Conservation (phyloP, 2,797 vertebrate species). For the Merluccius polli region DNA sequence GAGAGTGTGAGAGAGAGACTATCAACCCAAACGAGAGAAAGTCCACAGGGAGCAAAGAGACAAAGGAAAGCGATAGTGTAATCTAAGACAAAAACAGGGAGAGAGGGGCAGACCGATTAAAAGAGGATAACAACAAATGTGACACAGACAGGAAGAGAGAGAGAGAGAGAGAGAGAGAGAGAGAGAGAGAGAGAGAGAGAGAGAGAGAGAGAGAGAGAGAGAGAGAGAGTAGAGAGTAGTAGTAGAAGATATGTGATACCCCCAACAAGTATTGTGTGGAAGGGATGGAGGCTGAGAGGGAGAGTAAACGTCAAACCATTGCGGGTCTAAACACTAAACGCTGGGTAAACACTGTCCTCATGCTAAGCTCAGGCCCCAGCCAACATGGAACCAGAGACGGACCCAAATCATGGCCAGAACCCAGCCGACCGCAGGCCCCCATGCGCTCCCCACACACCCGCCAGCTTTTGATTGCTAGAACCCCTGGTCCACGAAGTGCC, state of each 20-base stretch:
- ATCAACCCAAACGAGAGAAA: too few species aligned
- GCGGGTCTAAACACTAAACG: constrained; percentile 26
- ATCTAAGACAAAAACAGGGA: not conserved
- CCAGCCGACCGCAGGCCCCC: constrained; percentile 31
- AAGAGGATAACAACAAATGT: not conserved
- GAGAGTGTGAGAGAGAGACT: constrained; percentile 11
- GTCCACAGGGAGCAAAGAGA: not conserved
- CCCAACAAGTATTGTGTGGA: constrained; percentile 3
- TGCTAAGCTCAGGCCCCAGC: constrained; percentile 46
- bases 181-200: not conserved
- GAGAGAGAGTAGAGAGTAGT: not conserved
- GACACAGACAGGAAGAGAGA: not conserved
- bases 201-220: not conserved
- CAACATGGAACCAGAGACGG: constrained; percentile 28
- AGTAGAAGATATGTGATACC: not conserved
- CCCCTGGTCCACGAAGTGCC: constrained; percentile 32
- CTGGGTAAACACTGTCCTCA: constrained; percentile 37
- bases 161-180: too few species aligned
- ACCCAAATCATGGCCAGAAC: not conserved
- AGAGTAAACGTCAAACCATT: constrained; percentile 18
- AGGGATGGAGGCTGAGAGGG: constrained; percentile 5
- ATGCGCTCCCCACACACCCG: constrained; percentile 18
- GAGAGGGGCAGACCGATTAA: not conserved
- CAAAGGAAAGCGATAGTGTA: not conserved
- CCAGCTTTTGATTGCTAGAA: constrained; percentile 51